phyloP scores from a whole-genome alignment of 2,888 invertebrate species.

The Caenorhabditis macrosperma region DNA sequence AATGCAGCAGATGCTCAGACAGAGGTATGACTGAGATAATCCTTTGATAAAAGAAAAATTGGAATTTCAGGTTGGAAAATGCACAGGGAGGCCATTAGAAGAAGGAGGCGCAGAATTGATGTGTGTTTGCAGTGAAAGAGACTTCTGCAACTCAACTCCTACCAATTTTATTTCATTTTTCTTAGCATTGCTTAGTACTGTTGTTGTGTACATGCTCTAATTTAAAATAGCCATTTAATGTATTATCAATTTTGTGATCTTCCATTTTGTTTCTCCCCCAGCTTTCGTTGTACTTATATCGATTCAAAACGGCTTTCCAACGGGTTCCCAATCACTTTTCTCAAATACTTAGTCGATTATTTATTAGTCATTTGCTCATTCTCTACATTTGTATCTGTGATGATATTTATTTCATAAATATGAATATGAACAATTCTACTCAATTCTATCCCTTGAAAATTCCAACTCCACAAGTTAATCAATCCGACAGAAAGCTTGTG shows the following conservation, averaged over 20 bases:
- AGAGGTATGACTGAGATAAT: slow-evolving; percentile 32
- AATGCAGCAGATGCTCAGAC: slow-evolving; percentile 51
- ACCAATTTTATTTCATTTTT: neutral
- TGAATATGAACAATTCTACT: too few relatives aligned
- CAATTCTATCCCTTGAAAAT: too few relatives aligned
- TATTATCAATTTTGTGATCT: slow-evolving; percentile 14
- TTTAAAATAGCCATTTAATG: neutral
- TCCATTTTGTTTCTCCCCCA: slow-evolving; percentile 20
- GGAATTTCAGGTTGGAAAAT: slow-evolving; percentile 56
- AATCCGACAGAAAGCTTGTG: too few relatives aligned
- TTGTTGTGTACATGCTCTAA: neutral
- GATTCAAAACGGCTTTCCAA: slow-evolving; percentile 18
- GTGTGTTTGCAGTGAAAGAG: slow-evolving; percentile 45
- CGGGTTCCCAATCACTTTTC: slow-evolving; percentile 14
- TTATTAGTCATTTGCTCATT: slow-evolving; percentile 15
- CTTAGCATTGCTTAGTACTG: neutral
- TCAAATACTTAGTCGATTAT: slow-evolving; percentile 16
- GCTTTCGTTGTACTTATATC: slow-evolving; percentile 25
- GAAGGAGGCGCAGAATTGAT: slow-evolving; percentile 39
- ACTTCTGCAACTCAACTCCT: slow-evolving; percentile 28
- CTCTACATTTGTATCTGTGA: neutral
- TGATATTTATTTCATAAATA: too few relatives aligned
- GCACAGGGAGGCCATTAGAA: slow-evolving; percentile 33
- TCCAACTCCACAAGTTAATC: too few relatives aligned
- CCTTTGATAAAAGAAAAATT: too few relatives aligned